Evolutionary conservation across 2,888 invertebrate species (phyloP).

Genomic region (Lottia scabra): DNA sequence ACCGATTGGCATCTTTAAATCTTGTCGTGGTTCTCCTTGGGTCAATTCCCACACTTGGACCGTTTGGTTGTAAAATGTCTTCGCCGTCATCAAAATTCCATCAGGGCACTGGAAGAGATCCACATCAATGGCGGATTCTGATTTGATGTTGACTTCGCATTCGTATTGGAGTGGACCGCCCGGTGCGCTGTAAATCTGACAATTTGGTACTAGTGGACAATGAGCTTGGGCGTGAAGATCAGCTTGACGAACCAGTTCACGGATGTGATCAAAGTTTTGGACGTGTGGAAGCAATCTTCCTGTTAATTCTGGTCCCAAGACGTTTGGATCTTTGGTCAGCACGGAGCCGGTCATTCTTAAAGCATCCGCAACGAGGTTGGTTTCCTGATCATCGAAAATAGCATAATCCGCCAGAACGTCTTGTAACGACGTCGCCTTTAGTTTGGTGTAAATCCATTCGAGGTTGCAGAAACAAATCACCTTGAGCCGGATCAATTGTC

Average conservation of each 20-base stretch:
- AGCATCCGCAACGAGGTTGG: conserved; percentile 93
- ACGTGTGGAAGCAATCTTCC: conserved; percentile 93
- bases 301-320: conserved; percentile 92
- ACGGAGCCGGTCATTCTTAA: conserved; percentile 92
- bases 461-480: conserved; percentile 94
- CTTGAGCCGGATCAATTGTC: conserved; percentile 84
- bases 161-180: conserved; percentile 62
- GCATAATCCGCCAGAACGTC: conserved; percentile 89
- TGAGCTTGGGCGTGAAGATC: conserved; percentile 47
- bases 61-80: conserved; percentile 46
- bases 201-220: conserved; percentile 58
- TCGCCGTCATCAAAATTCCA: conserved; percentile 54
- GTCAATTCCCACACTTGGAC: conserved; percentile 56
- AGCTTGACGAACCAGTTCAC: conserved; percentile 51
- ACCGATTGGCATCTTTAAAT: conserved; percentile 51
- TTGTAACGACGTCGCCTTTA: conserved; percentile 94
- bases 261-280: conserved; percentile 61
- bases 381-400: conserved; percentile 75
- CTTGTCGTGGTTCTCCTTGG: conserved; percentile 56
- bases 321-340: conserved; percentile 87
- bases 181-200: conserved; percentile 60
- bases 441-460: conserved; percentile 94
- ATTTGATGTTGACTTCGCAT: conserved; percentile 45
- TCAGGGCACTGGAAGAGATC: conserved; percentile 53
- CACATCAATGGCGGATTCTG: conserved; percentile 47